Base-by-base conservation (phyloP, 2,113 vertebrate species). In the Daboia siamensis region DNA sequence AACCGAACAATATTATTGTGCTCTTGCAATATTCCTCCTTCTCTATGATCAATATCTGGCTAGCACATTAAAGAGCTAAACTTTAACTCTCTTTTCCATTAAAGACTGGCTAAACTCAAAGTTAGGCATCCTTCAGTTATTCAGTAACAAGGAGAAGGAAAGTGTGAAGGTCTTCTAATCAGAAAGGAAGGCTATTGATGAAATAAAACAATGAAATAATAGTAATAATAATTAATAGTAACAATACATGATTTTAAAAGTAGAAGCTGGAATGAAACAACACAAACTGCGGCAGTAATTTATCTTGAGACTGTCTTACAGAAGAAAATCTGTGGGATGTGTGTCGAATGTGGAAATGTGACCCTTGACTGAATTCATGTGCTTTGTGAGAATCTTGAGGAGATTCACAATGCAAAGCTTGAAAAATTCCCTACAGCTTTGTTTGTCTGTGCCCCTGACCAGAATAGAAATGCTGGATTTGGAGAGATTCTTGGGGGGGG, bases 311-410 rank as follows among this genome's bases (percentile, higher is more conserved):
- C 24, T 56, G 51, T 92, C 29, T 9, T 26, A 56, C 0, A 21
- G 29, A 92, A 88, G 52, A 56, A 51, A 87, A 61, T 20, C 5
- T 11, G 51, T 80, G 51, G 86, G 61, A 86, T 91, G 55, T 88
- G 23, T 92, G 54, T 61, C 55, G 4, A 46, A 44, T 88, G 23
- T 92, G 56, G 64, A 88, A 56, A 80, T 48, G 51, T 55, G 91
- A 44, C 92, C 96, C 93, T 94, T 89, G 5, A 93, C 93, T 95
- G 94, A 95, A 95, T 95, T 96, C 89, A 26, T 91, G 93, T 87
- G 74, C 90, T 93, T 93, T 96, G 59, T 87, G 55, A 94, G 84
- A 95, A 90, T 69, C 33, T 95, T 93, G 92, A 94, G 92, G 96
- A 95, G 90, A 95, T 91, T 89, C 86, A 89, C 90, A 94, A 93